Base-by-base conservation (phyloP, 2,888 invertebrate genomes). In the Ypsolopha scabrella region DNA sequence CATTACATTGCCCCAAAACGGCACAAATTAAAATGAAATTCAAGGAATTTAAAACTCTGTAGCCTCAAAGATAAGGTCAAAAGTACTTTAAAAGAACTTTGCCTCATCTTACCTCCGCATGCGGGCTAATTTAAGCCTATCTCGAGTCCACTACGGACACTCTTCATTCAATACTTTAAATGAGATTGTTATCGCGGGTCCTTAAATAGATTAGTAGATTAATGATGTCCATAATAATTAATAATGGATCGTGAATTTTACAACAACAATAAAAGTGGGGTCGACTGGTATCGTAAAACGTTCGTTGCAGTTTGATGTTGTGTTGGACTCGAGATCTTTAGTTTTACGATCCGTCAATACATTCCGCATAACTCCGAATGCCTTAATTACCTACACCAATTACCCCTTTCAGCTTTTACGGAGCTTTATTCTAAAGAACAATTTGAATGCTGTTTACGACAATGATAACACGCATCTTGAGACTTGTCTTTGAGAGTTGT, bases 191-290 rank as follows among this genome's bases (percentile, higher is more conserved):
- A 87, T 87, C 87, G 76, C 67, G 68, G 78, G 72, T 81, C 83
- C 83, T 83, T 86, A 83, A 85, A 86, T 86, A 86, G 83, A 85
- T 85, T 85, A 86, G 80, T 85, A 85, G 85, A 86, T 86, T 86
- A 85, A 86, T 86, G 85, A 83, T 81, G 83, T 76, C 85, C 80
- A 81, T 85, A 85, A 85, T 86, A 85, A 86, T 86, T 85, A 86
- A 86, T 86, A 85, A 86, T 83, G 85, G 81, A 81, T 83, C 74
- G 77, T 85, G 82, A 81, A 83, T 83, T 86, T 86, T 82, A 86
- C 79, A 83, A 82, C 82, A 80, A 83, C 75, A 85, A 83, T 83
- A 85, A 83, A 85, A 82, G 76, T 68, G 75, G 80, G 76, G 72
- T 75, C 73, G 73, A 73, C 75, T 72, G 72, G 66, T 67, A 64